Evolutionary conservation across 2,888 invertebrate species (phyloP).

Genomic region (Acleris holmiana): DNA sequence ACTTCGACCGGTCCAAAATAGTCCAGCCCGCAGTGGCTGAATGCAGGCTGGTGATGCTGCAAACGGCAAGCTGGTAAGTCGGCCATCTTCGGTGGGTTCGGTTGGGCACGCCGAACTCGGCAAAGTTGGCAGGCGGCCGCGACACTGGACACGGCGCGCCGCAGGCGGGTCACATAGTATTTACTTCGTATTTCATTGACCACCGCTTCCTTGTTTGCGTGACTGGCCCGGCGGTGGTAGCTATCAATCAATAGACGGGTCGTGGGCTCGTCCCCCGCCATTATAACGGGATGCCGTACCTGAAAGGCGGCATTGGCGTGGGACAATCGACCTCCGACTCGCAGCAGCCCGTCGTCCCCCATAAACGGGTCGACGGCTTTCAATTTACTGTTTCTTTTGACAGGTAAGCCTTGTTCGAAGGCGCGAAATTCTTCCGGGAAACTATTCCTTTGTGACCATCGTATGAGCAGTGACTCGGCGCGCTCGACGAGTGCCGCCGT

Average conservation of each 20-base stretch:
- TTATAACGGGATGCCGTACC: not conserved
- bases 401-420: too few species aligned
- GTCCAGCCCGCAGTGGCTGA: not conserved
- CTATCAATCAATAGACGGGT: not conserved
- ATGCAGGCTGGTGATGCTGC: not conserved
- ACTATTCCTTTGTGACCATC: too few species aligned
- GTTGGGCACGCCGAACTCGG: not conserved
- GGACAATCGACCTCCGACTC: not conserved
- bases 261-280: not conserved
- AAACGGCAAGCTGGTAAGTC: not conserved
- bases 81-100: not conserved
- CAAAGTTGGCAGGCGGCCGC: not conserved
- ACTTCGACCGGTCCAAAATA: not conserved
- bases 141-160: not conserved
- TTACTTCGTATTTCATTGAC: not conserved
- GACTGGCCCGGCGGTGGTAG: not conserved
- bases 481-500: too few species aligned
- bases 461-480: too few species aligned
- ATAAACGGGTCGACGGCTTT: too few species aligned
- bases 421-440: too few species aligned
- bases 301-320: not conserved
- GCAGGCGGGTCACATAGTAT: not conserved
- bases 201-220: not conserved
- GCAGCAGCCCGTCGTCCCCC: not conserved
- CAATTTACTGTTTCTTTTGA: too few species aligned